A percentile compares a stretch with the other conserved stretches of the same genome.
Evolutionary conservation across 2,113 vertebrate species (phyloP).

Genomic region (Cephalopterus ornatus): DNA sequence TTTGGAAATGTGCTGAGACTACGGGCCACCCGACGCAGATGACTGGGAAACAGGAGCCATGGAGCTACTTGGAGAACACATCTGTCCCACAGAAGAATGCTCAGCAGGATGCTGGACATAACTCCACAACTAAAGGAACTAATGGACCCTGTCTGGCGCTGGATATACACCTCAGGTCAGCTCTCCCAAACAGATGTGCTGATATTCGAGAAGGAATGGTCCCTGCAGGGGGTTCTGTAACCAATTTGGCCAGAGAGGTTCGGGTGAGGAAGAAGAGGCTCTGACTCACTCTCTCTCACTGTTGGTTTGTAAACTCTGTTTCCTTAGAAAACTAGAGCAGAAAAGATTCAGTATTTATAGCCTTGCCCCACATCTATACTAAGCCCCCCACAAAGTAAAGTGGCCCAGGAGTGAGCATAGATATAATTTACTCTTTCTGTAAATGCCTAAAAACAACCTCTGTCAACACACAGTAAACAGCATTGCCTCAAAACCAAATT

Average conservation of each 20-base stretch:
- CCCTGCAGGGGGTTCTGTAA: not conserved
- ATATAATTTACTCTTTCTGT: not conserved
- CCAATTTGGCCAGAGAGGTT: not conserved
- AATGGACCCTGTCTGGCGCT: not conserved
- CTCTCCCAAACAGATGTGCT: not conserved
- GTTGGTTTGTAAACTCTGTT: not conserved
- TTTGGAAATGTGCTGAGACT: not conserved
- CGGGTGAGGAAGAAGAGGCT: not conserved
- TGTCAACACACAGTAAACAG: not conserved
- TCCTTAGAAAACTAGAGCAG: not conserved
- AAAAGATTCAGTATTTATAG: not conserved
- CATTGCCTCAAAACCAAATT: not conserved
- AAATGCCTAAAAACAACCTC: not conserved
- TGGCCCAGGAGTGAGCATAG: not conserved
- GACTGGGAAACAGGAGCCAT: not conserved
- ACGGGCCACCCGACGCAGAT: not conserved
- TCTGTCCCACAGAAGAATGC: not conserved
- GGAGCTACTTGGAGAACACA: not conserved
- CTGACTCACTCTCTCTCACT: not conserved
- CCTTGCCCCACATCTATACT: not conserved
- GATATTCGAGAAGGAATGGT: not conserved
- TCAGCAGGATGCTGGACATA: not conserved
- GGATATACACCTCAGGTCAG: not conserved
- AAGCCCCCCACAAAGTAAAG: not conserved
- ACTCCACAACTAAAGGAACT: not conserved